Base-by-base conservation (phyloP, 2,797 vertebrate species). In the Rhincodon typus region DNA sequence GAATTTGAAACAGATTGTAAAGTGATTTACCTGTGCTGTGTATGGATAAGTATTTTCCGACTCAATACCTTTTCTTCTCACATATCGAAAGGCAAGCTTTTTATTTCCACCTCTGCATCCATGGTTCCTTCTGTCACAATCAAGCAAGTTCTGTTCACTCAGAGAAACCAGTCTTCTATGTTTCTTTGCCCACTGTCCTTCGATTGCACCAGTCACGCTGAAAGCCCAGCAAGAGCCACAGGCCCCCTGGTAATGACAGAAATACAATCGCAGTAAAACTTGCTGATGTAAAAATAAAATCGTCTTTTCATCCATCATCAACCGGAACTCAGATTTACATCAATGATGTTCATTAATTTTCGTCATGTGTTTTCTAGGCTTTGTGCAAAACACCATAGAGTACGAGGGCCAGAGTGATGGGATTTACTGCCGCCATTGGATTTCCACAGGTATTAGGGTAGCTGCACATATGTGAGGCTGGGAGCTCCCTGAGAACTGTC, bases 121-220 rank as follows among this genome's bases (percentile, higher is more conserved):
- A 0, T 96, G 96, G n/a, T n/a, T n/a, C n/a, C n/a, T n/a, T n/a
- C n/a, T 27, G 94, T 96, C 96, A 67, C 97, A 97, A 96, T 97
- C 96, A 0, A 97, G 96, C 96, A 97, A 96, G 96, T 97, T 97
- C 96, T 97, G 97, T 94, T 96, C 96, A 0, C 96, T 97, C 96
- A 97, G 96, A 53, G 70, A 62, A 66, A 91, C 17, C 30, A 91
- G 88, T 66, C 10, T 21, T n/a, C 17, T 1, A 66, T 1, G 19
- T 1, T 0, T 17, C 19, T 8, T n/a, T n/a, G 0, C 6, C 88
- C 13, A n/a, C 57, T 91, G 88, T 62, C 57, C 88, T 62, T 91
- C 88, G 34, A 91, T n/a, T 30, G 88, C 57, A 34, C 88, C 57
- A n/a, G 0, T 19, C 1, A 57, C 88, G 66, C 88, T 91, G 15